Percentiles rank a stretch among this genome's conserved stretches.
These are phyloP conservation scores for Taphrorychus bicolor DNA, from an alignment of 2,888 invertebrate genomes.

Conservation along the genomic window DNA sequence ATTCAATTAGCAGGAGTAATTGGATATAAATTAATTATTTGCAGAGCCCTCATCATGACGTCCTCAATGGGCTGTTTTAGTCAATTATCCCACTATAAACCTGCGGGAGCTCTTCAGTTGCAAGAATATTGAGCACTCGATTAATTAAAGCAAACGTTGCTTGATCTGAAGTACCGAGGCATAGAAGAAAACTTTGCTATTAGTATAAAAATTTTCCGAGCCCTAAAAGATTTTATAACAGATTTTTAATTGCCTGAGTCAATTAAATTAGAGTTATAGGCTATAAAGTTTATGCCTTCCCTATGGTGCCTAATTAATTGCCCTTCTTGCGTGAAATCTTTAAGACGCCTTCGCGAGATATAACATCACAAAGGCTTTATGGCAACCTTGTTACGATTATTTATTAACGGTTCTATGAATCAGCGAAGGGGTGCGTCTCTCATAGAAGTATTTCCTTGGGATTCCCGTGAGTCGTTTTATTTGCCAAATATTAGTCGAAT, in stretches of 20 bases:
- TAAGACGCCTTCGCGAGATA: too few relatives aligned
- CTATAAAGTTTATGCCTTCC: background rate
- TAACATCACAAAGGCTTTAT: too few relatives aligned
- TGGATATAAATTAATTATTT: slow-evolving; percentile 16
- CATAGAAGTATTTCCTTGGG: too few relatives aligned
- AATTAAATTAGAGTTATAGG: slow-evolving; percentile 3
- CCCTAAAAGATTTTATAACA: background rate
- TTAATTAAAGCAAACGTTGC: too few relatives aligned
- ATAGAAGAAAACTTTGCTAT: background rate
- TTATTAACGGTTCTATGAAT: too few relatives aligned
- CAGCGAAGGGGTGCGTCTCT: too few relatives aligned
- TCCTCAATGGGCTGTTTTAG: background rate
- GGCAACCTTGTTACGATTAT: too few relatives aligned
- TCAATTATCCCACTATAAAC: background rate
- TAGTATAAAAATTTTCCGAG: slow-evolving; percentile 2
- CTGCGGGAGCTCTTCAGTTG: background rate
- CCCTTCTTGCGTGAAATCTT: background rate
- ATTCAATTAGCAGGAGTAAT: slow-evolving; percentile 8
- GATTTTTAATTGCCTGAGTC: background rate
- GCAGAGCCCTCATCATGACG: slow-evolving; percentile 3
- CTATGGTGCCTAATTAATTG: background rate
- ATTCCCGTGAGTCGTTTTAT: too few relatives aligned
- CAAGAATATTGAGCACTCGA: background rate
- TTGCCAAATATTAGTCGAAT: too few relatives aligned
- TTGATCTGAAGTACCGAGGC: background rate